phyloP scores from a whole-genome alignment of 2,888 invertebrate species.

The Drosophila quinaria region DNA sequence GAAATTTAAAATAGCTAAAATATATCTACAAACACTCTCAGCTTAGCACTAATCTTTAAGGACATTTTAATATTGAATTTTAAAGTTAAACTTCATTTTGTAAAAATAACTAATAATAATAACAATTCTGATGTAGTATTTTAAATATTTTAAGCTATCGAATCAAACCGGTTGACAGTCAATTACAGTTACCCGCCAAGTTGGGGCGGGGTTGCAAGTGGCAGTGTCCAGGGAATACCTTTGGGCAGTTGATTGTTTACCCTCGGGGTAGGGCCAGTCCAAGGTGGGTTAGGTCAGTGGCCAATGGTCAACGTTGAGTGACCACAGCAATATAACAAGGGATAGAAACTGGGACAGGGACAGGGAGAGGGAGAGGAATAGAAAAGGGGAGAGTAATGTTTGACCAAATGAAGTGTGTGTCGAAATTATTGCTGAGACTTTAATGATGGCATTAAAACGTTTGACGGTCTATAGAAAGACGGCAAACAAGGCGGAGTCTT shows the following conservation, averaged over 20 bases:
- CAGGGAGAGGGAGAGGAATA: background rate
- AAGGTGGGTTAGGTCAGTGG: conserved; percentile 51
- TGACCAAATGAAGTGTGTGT: conserved; percentile 55
- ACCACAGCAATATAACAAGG: conserved; percentile 8
- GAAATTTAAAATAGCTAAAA: too few species aligned
- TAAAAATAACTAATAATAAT: too few species aligned
- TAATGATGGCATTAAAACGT: conserved; percentile 62
- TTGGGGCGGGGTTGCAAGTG: conserved; percentile 21
- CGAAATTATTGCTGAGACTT: conserved; percentile 43
- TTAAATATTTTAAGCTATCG: background rate
- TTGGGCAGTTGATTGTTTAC: conserved; percentile 11
- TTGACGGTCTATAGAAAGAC: conserved; percentile 18
- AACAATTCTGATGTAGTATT: too few species aligned
- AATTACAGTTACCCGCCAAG: conserved; percentile 10
- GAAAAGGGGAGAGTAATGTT: conserved; percentile 7
- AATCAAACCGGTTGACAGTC: conserved; percentile 22
- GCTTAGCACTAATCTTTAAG: too few species aligned
- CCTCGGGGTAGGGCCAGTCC: conserved; percentile 29
- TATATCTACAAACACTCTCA: too few species aligned
- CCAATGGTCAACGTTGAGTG: conserved; percentile 10
- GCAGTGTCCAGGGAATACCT: conserved; percentile 18
- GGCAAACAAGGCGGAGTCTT: conserved; percentile 19
- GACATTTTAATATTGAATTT: too few species aligned
- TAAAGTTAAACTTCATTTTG: too few species aligned
- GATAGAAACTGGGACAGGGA: conserved; percentile 4